Evolutionary conservation across 2,797 vertebrate genomes (phyloP).

Genomic region (Propithecus deckenii): DNA sequence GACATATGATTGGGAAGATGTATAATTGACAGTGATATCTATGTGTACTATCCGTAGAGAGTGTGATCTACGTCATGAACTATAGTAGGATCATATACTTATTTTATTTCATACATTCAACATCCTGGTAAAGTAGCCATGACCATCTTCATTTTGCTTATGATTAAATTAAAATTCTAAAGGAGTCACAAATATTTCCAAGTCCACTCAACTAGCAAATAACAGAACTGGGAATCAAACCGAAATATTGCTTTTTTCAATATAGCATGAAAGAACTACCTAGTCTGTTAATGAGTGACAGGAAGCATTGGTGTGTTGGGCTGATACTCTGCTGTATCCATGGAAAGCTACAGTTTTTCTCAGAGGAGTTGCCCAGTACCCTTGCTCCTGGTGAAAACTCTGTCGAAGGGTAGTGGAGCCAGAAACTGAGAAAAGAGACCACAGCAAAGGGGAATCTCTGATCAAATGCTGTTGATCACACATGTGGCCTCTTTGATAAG

Average conservation of each 20-base stretch:
- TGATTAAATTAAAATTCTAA: not conserved
- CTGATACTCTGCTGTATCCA: not conserved
- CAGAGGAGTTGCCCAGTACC: not conserved
- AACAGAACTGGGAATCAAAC: not conserved
- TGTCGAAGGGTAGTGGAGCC: not conserved
- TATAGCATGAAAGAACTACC: not conserved
- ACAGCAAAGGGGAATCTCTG: not conserved
- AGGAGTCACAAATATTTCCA: not conserved
- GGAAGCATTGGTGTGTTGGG: not conserved
- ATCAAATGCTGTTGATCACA: not conserved
- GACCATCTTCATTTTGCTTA: not conserved
- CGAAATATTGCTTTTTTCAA: not conserved
- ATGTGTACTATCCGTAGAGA: not conserved
- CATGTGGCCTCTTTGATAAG: not conserved
- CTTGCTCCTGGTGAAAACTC: not conserved
- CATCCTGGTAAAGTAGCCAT: not conserved
- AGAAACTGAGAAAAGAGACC: not conserved
- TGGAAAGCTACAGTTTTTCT: not conserved
- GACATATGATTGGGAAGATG: not conserved
- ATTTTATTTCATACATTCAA: not conserved
- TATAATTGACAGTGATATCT: not conserved
- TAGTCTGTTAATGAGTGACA: not conserved
- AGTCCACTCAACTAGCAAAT: not conserved
- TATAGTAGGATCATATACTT: not conserved
- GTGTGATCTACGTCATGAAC: not conserved